Evolutionary conservation across 2,113 vertebrate species (phyloP), one percentile per base, ranked within the genome.

Genomic region (Rhizomys pruinosus): DNA sequence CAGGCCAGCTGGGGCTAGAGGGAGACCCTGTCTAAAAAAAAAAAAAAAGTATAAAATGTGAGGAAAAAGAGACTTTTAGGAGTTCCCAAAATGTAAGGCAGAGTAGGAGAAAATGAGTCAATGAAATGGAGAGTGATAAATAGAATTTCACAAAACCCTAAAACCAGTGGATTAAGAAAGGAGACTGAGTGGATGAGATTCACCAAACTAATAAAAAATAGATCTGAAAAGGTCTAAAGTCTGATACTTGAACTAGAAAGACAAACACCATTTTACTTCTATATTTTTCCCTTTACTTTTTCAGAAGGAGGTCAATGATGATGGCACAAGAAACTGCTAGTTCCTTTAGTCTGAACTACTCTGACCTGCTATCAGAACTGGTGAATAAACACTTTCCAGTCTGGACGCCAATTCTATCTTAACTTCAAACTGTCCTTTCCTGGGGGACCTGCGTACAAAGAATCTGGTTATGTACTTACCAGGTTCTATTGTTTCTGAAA

Each of bases 401-500:
- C 42, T n/a, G 11, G 37, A 76, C n/a, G 61, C 78, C 90, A 77
- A 95, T 68, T 29, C 42, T 82, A 84, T 79, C n/a, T 59, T 42
- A 77, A 90, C 86, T 84, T 81, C 61, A 96, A 95, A 95, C 1
- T 94, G 79, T 55, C 66, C 81, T 85, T 71, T 61, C 29, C 0
- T 8, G 27, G 76, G 64, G 61, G 27, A 63, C 47, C 20, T 7
- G 17, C 0, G 9, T 11, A 63, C 3, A 71, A 73, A 91, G 57
- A 84, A 87, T 90, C 87, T 85, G 73, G 42, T 73, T 66, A 37
- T 11, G n/a, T 64, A 71, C 87, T 85, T 90, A 93, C 73, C 52
- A 89, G n/a, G 59, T 44, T 72, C 92, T 72, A 77, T 73, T 92
- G 89, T 93, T 84, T 77, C 85, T 86, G 68, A 71, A 79, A 87